Evolutionary conservation across 2,797 vertebrate species (phyloP).

Genomic region (Trachurus trachurus): DNA sequence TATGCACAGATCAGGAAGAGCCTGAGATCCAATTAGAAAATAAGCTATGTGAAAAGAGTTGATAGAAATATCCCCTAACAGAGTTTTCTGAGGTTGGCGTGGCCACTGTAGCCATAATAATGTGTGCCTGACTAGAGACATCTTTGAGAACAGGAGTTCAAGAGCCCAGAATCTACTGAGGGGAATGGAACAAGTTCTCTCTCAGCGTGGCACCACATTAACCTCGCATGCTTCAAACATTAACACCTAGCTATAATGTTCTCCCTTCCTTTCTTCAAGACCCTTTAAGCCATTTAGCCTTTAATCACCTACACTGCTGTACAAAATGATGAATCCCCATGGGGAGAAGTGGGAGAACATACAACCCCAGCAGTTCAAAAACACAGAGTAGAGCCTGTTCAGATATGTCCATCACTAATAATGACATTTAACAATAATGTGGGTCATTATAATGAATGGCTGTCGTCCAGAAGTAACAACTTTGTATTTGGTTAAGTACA

Average conservation of each 20-base stretch:
- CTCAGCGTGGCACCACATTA: conserved; percentile 64
- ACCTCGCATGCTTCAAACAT: conserved; percentile 63
- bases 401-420: conserved; percentile 45
- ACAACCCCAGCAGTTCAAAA: conserved; percentile 53
- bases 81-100: not conserved
- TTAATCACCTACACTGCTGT: conserved; percentile 62
- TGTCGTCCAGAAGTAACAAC: conserved; percentile 33
- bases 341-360: conserved; percentile 39
- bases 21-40: not conserved
- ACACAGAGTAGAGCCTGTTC: conserved; percentile 34
- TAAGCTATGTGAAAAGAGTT: not conserved
- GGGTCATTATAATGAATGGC: conserved; percentile 45
- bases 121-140: conserved; percentile 25
- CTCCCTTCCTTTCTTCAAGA: conserved; percentile 49
- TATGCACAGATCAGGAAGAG: not conserved
- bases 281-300: conserved; percentile 57
- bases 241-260: conserved; percentile 50
- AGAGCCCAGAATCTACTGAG: conserved; percentile 38
- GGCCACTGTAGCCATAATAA: conserved; percentile 29
- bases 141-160: conserved; percentile 35
- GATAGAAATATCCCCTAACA: not conserved
- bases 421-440: conserved; percentile 56
- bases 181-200: conserved; percentile 55
- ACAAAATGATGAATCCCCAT: conserved; percentile 65
- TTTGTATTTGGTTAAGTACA: conserved; percentile 31